Evolutionary conservation across 2,797 vertebrate genomes (phyloP), one percentile per base, ranked within the genome.

Genomic region (Xiphorhynchus erythropygius): DNA sequence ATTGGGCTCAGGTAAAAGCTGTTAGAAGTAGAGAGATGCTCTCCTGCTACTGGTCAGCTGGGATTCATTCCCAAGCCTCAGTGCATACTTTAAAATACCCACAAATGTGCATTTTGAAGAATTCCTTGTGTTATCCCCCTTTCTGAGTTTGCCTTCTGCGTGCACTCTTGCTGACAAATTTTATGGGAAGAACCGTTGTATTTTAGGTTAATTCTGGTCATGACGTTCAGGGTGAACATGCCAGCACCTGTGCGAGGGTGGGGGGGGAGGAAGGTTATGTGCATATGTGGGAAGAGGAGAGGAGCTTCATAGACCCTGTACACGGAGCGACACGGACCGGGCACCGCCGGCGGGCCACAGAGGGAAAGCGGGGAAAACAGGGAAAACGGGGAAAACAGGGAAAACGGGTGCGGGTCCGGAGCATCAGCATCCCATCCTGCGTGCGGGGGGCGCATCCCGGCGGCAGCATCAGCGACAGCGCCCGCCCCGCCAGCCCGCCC

Each of bases 311-410:
- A 35, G 9, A 4, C 15, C 9, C 33, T 10, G 33, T n/a, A 13
- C 57, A 11, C 37, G 44, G 21, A 46, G 44, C 19, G 5, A 8
- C 28, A 14, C 79, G 1, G 3, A 8, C 13, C 17, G 4, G 0
- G 6, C 32, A 52, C 50, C 27, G 17, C 50, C 17, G 50, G 27
- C 49, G 27, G 49, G 49, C 27, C 27, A 50, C 15, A 21, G 13
- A 6, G 39, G 39, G 39, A 39, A 39, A 44, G 5, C 44, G 44
- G 19, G 44, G 37, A 37, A 37, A 37, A 37, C 37, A 37, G 37
- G 37, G 37, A 37, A 37, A 37, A 37, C 37, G 37, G 37, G 37
- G 37, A 37, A 37, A 37, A 37, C 37, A 37, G 42, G 42, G 42
- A 18, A 16, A 44, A 10, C 19, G 44, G 19, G 44, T 39, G 39